phyloP scores from a whole-genome alignment of 2,113 vertebrate species.

The Eudyptes chrysolophus region DNA sequence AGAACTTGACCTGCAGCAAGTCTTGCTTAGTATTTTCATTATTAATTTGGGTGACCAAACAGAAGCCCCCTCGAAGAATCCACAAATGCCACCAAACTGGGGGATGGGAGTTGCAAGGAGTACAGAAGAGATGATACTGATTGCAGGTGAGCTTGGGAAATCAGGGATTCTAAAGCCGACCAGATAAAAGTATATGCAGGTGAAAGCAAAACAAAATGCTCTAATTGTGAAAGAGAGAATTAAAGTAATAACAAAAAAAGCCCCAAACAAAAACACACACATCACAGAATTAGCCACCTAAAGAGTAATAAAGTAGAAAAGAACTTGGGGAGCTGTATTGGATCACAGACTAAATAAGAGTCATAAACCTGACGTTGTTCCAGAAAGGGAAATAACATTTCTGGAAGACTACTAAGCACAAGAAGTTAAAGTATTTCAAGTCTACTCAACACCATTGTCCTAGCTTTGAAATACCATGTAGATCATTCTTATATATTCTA shows the following conservation, averaged over 20 bases:
- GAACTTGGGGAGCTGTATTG: neutral
- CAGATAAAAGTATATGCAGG: neutral
- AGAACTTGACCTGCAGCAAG: neutral
- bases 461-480: neutral
- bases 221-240: neutral
- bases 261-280: neutral
- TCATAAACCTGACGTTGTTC: neutral
- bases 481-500: neutral
- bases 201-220: neutral
- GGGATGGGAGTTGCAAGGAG: neutral
- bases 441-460: neutral
- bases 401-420: neutral
- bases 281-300: neutral
- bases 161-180: neutral
- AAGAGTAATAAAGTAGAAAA: neutral
- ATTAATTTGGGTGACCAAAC: neutral
- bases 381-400: neutral
- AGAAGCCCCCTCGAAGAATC: neutral
- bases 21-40: neutral
- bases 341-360: neutral
- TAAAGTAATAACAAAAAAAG: neutral
- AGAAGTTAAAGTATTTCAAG: neutral
- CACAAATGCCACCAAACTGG: neutral
- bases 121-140: rapidly evolving
- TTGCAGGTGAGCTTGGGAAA: neutral